A percentile compares a stretch with the other conserved stretches of the same genome.
These are phyloP conservation scores for Dasyurus viverrinus DNA, from an alignment of 2,113 vertebrate genomes.

Conservation along the genomic window DNA sequence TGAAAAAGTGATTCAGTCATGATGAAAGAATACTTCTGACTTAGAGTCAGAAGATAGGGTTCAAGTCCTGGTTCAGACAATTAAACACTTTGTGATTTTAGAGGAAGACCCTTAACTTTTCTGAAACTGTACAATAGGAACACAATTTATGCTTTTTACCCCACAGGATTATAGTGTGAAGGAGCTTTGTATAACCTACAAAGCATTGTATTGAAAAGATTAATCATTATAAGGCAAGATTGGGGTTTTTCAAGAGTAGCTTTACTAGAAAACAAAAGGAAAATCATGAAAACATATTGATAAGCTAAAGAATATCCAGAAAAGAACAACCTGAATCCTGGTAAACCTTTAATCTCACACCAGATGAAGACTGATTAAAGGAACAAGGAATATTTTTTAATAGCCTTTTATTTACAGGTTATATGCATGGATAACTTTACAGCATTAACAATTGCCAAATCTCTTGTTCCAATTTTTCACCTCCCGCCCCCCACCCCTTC, in stretches of 20 bases:
- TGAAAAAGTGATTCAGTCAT: background rate
- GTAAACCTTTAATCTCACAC: too few species aligned
- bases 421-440: too few species aligned
- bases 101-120: background rate
- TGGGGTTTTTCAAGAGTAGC: background rate
- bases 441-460: too few species aligned
- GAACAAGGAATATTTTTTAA: too few species aligned
- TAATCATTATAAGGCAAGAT: background rate
- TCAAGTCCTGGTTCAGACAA: background rate
- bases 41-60: background rate
- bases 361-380: too few species aligned
- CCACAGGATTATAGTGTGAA: background rate
- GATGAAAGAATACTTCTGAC: background rate
- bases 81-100: background rate
- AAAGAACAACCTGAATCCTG: too few species aligned
- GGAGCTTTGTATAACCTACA: background rate
- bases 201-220: background rate
- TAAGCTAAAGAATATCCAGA: background rate
- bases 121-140: background rate
- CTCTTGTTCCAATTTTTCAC: too few species aligned
- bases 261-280: background rate
- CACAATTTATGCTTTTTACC: background rate
- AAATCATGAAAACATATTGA: background rate
- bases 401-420: too few species aligned
- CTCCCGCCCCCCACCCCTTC: too few species aligned